These are phyloP conservation scores for Etheostoma perlongum DNA, from an alignment of 2,797 vertebrate species.

Conservation along the genomic window DNA sequence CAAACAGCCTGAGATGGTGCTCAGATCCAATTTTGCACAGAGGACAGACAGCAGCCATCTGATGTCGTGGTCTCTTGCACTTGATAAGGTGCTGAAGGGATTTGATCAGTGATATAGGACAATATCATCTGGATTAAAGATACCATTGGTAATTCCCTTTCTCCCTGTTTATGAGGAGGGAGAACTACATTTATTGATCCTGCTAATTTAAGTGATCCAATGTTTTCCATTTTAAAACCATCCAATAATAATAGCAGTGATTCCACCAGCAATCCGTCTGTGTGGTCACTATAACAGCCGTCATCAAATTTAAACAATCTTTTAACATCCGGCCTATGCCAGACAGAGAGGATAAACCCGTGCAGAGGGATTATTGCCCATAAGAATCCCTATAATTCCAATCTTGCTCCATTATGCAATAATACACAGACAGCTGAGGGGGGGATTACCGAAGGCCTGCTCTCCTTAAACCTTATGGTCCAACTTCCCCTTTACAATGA, in stretches of 20 bases:
- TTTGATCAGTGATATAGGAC: slow-evolving; percentile 81
- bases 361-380: slow-evolving; percentile 76
- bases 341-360: slow-evolving; percentile 69
- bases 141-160: slow-evolving; percentile 40
- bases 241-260: background rate
- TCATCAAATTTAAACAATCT: slow-evolving; percentile 64
- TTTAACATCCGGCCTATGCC: slow-evolving; percentile 57
- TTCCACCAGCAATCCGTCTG: slow-evolving; percentile 27
- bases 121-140: slow-evolving; percentile 83
- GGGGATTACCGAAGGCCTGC: slow-evolving; percentile 74
- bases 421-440: slow-evolving; percentile 78
- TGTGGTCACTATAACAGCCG: slow-evolving; percentile 37
- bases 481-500: slow-evolving; percentile 64
- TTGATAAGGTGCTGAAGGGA: slow-evolving; percentile 83
- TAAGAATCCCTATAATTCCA: slow-evolving; percentile 80
- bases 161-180: slow-evolving; percentile 11
- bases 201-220: background rate
- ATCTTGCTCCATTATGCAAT: slow-evolving; percentile 84
- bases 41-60: slow-evolving; percentile 68
- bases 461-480: slow-evolving; percentile 76
- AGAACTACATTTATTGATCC: slow-evolving; percentile 20
- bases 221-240: background rate
- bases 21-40: slow-evolving; percentile 50
- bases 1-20: background rate
- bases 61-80: slow-evolving; percentile 65